Conservation (phyloP, 2,113 vertebrate genomes). For the Hassar affinis region DNA sequence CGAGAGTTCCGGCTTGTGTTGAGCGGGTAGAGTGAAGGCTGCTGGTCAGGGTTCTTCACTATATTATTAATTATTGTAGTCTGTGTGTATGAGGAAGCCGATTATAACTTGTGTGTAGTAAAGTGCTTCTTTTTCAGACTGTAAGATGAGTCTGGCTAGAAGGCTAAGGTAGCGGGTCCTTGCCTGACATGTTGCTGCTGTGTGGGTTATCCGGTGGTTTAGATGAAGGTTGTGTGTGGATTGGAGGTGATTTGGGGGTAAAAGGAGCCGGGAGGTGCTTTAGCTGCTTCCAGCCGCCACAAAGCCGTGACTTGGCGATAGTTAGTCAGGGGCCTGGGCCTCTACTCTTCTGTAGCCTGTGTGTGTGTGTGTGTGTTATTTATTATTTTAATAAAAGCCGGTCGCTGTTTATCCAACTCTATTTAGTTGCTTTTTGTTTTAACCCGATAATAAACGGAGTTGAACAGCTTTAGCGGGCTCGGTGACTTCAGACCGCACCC, state of each 20-base stretch:
- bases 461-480: not conserved
- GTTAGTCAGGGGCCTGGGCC: not conserved
- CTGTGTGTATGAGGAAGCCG: too few relatives aligned
- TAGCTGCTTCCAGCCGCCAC: too few relatives aligned
- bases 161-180: not conserved
- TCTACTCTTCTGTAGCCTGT: not conserved
- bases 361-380: too few relatives aligned
- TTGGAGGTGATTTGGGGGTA: too few relatives aligned
- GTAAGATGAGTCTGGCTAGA: not conserved
- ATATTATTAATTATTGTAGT: too few relatives aligned
- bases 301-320: not conserved
- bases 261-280: not conserved
- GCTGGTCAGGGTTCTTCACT: too few relatives aligned
- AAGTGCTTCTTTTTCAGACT: not conserved
- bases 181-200: not conserved
- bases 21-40: too few relatives aligned
- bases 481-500: slow-evolving; percentile 29
- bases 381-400: not conserved
- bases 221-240: not conserved
- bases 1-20: not conserved
- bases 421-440: not conserved
- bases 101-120: not conserved
- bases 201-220: too few relatives aligned
- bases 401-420: not conserved
- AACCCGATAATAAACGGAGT: too few relatives aligned